These are phyloP conservation scores for Eupelmus urozonus DNA, from an alignment of 2,888 invertebrate species.

Conservation along the genomic window DNA sequence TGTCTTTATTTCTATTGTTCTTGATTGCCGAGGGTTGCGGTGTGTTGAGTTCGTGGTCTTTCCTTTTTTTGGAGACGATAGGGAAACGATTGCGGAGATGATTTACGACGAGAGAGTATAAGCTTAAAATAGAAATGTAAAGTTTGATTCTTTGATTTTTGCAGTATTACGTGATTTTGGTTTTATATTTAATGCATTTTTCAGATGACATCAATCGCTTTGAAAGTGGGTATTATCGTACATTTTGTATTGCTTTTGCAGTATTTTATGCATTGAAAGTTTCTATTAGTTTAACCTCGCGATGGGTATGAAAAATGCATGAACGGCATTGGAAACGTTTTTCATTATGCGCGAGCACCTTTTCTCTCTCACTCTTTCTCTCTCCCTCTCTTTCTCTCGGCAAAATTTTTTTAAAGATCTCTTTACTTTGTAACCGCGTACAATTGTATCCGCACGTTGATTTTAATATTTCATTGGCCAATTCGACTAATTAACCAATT, in stretches of 20 bases:
- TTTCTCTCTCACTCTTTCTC: background rate
- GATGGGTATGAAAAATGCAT: slow-evolving; percentile 41
- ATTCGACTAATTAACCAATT: slow-evolving; percentile 24
- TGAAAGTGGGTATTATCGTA: background rate
- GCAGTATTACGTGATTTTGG: too few relatives aligned
- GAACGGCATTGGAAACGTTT: slow-evolving; percentile 32
- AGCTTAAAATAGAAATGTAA: too few relatives aligned
- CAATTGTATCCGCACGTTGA: background rate
- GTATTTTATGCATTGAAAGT: slow-evolving; percentile 31
- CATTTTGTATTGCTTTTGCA: slow-evolving; percentile 27
- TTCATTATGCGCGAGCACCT: background rate
- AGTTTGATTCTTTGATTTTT: too few relatives aligned
- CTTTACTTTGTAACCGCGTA: background rate
- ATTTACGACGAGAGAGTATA: too few relatives aligned
- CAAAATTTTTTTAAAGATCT: slow-evolving; percentile 7
- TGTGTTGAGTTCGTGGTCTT: background rate
- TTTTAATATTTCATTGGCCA: background rate
- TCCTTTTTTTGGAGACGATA: too few relatives aligned
- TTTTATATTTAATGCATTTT: background rate
- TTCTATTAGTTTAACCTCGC: slow-evolving; percentile 20
- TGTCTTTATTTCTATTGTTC: background rate
- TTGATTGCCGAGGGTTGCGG: background rate
- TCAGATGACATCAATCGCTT: background rate
- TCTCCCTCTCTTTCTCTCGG: background rate
- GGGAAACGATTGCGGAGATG: too few relatives aligned